A percentile compares a stretch with the other conserved stretches of the same genome.
phyloP scores from a whole-genome alignment of 1,140 invertebrate species.

The Aradophagus sp. region DNA sequence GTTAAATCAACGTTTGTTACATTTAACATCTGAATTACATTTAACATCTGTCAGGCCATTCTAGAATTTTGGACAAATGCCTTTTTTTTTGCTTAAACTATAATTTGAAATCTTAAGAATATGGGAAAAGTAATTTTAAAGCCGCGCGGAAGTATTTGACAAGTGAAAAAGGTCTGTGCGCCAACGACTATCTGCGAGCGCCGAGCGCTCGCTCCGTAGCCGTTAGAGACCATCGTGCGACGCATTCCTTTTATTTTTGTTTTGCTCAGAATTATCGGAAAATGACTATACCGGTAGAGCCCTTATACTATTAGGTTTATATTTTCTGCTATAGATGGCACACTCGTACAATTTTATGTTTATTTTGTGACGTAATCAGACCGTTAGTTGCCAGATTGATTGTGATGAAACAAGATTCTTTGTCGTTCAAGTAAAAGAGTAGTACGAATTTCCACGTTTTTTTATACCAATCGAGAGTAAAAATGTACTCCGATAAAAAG shows the following conservation, averaged over 20 bases:
- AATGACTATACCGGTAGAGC: background rate
- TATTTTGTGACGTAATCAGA: constrained; percentile 8
- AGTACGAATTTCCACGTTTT: constrained; percentile 6
- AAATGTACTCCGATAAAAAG: constrained; percentile 3
- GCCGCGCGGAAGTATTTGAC: constrained; percentile 1
- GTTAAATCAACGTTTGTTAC: too few relatives aligned
- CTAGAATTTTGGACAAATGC: too few relatives aligned
- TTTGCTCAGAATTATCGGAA: background rate
- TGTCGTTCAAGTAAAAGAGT: constrained; percentile 3
- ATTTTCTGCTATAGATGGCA: background rate
- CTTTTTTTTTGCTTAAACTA: too few relatives aligned
- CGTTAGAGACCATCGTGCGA: background rate
- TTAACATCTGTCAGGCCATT: too few relatives aligned
- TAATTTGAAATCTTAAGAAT: too few relatives aligned
- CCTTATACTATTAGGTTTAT: constrained; percentile 2
- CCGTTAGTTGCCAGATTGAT: constrained; percentile 1
- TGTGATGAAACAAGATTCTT: constrained; percentile 2
- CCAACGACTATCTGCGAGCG: too few relatives aligned
- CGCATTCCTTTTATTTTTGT: background rate
- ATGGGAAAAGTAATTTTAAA: too few relatives aligned
- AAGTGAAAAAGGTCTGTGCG: background rate
- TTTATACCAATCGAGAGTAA: constrained; percentile 2
- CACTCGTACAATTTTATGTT: constrained; percentile 6
- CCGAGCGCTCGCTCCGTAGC: background rate
- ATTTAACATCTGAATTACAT: too few relatives aligned